phyloP scores from a whole-genome alignment of 2,888 invertebrate genomes.

The Trichacis sp. region DNA sequence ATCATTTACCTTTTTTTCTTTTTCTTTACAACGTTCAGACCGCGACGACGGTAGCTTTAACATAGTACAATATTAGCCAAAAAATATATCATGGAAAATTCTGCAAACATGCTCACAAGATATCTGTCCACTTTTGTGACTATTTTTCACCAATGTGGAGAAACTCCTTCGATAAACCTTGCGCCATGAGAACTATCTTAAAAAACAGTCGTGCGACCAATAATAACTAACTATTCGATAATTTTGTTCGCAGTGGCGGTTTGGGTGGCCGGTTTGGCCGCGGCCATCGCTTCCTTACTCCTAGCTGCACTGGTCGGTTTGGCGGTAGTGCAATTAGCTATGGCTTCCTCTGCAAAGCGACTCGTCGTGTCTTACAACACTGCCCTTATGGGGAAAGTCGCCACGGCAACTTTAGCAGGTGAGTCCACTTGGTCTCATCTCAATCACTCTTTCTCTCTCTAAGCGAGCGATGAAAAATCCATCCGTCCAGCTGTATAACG shows the following conservation, averaged over 20 bases:
- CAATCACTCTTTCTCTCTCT: constrained; percentile 17
- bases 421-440: constrained; percentile 68
- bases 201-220: too few species aligned
- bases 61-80: too few species aligned
- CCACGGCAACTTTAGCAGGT: constrained; percentile 83
- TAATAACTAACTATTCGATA: too few species aligned
- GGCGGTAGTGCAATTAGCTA: constrained; percentile 86
- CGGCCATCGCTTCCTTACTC: constrained; percentile 79
- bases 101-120: too few species aligned
- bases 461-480: constrained; percentile 20
- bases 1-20: too few species aligned
- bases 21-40: too few species aligned
- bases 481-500: constrained; percentile 6
- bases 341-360: constrained; percentile 87
- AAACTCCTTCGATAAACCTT: too few species aligned
- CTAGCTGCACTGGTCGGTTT: constrained; percentile 84
- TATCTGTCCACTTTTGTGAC: too few species aligned
- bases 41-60: too few species aligned
- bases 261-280: constrained; percentile 84
- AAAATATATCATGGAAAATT: too few species aligned
- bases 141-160: too few species aligned
- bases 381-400: constrained; percentile 83
- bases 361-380: constrained; percentile 83
- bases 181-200: too few species aligned
- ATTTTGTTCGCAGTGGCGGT: constrained; percentile 90